Evolutionary conservation across 2,888 invertebrate genomes (phyloP).

Genomic region (Eustalomyia histrio): DNA sequence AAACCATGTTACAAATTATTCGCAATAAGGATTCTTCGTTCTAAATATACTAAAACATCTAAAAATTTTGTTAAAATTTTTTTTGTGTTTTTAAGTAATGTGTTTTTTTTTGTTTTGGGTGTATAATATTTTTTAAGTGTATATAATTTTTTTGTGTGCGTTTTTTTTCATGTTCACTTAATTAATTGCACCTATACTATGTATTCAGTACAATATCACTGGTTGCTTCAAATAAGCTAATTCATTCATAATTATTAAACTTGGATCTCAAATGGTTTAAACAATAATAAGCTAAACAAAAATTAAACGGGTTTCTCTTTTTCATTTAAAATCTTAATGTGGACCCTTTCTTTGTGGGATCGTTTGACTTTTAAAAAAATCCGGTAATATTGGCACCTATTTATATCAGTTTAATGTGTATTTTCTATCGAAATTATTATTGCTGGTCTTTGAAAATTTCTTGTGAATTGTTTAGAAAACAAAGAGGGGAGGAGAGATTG

Average conservation of each 20-base stretch:
- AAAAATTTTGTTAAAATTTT: conserved; percentile 37
- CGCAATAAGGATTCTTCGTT: conserved; percentile 25
- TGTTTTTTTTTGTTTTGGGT: conserved; percentile 40
- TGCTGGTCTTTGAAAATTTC: conserved; percentile 54
- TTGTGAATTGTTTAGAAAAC: conserved; percentile 7
- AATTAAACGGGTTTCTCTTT: conserved; percentile 1
- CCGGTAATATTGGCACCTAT: conserved; percentile 62
- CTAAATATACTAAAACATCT: conserved; percentile 51
- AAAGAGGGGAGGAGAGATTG: background rate
- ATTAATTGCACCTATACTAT: conserved; percentile 80
- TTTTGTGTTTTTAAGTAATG: conserved; percentile 28
- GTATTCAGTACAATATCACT: conserved; percentile 80
- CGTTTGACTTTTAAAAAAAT: conserved; percentile 14
- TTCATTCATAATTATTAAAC: conserved; percentile 68
- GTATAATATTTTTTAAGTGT: conserved; percentile 39
- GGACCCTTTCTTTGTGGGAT: conserved; percentile 6
- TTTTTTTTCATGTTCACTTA: conserved; percentile 69
- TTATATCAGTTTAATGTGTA: conserved; percentile 35
- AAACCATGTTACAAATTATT: conserved; percentile 74
- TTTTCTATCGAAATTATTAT: conserved; percentile 35
- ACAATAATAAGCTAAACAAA: conserved; percentile 5
- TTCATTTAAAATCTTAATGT: background rate
- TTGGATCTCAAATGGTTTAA: conserved; percentile 27
- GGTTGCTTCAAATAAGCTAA: conserved; percentile 79
- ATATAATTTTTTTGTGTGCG: conserved; percentile 49